phyloP scores from a whole-genome alignment of 1,140 invertebrate species.

The Cheumatopsyche charites region DNA sequence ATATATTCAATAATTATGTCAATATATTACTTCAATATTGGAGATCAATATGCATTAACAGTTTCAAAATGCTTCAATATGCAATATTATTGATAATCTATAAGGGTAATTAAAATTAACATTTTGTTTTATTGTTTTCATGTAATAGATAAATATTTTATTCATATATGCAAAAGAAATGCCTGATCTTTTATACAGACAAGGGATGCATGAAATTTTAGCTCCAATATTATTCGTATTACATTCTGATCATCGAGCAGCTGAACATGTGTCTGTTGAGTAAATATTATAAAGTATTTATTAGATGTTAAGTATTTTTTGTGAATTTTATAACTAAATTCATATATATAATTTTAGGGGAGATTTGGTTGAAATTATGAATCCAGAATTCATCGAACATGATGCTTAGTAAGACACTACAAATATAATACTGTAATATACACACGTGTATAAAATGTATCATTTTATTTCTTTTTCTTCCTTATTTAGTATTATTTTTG shows the following conservation, averaged over 20 bases:
- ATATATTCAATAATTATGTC: too few relatives aligned
- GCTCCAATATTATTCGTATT: conserved; percentile 75
- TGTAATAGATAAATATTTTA: conserved; percentile 50
- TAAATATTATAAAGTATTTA: conserved; percentile 9
- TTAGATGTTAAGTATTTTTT: background rate
- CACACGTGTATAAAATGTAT: background rate
- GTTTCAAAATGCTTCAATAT: too few relatives aligned
- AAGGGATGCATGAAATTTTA: conserved; percentile 80
- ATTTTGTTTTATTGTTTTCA: too few relatives aligned
- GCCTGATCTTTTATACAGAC: conserved; percentile 70
- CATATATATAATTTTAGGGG: conserved; percentile 54
- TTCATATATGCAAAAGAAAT: conserved; percentile 68
- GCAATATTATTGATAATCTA: too few relatives aligned
- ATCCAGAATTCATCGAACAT: conserved; percentile 68
- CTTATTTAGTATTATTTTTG: conserved; percentile 40
- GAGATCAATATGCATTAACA: too few relatives aligned
- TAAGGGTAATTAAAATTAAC: too few relatives aligned
- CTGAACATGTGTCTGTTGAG: conserved; percentile 35
- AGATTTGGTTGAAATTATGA: conserved; percentile 63
- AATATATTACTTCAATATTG: too few relatives aligned
- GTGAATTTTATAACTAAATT: background rate
- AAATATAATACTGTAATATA: background rate
- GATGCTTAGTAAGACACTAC: conserved; percentile 75
- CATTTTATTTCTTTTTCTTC: background rate
- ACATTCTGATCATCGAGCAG: conserved; percentile 71